phyloP scores from a whole-genome alignment of 1,140 invertebrate genomes.

The Scaptomyza pallida region DNA sequence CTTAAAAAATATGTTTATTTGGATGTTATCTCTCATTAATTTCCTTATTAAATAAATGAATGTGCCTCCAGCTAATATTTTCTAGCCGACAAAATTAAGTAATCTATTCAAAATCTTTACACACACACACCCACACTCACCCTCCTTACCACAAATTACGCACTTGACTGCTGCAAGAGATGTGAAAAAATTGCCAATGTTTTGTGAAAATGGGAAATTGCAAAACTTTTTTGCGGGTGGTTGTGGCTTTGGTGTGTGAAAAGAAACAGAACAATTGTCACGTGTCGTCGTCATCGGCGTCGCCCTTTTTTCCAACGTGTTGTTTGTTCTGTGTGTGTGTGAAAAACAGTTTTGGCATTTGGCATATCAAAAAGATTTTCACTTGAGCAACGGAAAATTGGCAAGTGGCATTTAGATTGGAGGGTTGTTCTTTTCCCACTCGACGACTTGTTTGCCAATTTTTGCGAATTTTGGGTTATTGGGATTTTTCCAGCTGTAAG shows the following conservation, averaged over 20 bases:
- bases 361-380: slow-evolving; percentile 59
- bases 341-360: slow-evolving; percentile 64
- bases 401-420: slow-evolving; percentile 22
- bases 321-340: slow-evolving; percentile 22
- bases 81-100: slow-evolving; percentile 33
- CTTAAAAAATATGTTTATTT: neutral
- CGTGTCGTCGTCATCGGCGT: slow-evolving; percentile 50
- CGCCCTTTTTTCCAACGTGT: slow-evolving; percentile 9
- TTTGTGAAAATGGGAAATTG: slow-evolving; percentile 56
- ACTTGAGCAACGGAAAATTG: slow-evolving; percentile 59
- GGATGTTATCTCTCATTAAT: slow-evolving; percentile 5
- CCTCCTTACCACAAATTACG: slow-evolving; percentile 65
- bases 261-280: slow-evolving; percentile 70
- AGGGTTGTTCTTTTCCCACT: neutral
- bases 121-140: slow-evolving; percentile 16
- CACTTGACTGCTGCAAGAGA: slow-evolving; percentile 72
- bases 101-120: slow-evolving; percentile 43
- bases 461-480: slow-evolving; percentile 72
- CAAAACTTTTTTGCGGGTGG: slow-evolving; percentile 25
- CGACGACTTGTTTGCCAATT: slow-evolving; percentile 43
- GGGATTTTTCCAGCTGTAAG: slow-evolving; percentile 34
- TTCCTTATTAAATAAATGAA: slow-evolving; percentile 13
- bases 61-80: slow-evolving; percentile 7
- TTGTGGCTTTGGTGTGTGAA: neutral
- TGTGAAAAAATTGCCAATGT: slow-evolving; percentile 37